Evolutionary conservation across 2,113 vertebrate genomes (phyloP), one percentile per base, ranked within the genome.

Genomic region (Carettochelys insculpta): DNA sequence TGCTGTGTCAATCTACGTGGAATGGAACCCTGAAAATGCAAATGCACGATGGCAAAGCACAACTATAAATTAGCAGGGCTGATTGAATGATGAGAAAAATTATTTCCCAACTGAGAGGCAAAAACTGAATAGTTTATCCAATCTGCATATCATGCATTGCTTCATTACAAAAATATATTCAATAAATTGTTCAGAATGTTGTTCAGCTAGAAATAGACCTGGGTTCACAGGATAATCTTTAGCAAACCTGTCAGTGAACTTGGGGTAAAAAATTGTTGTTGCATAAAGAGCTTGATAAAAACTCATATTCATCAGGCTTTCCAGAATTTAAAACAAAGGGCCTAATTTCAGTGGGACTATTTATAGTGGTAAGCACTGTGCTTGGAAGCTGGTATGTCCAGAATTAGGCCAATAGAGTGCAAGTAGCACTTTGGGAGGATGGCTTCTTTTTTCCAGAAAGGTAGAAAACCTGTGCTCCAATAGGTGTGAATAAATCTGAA

Each of bases 121-220:
- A 65, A 81, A 83, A 17, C 29, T 87, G 11, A 83, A 47, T 38
- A 8, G 79, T 88, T 87, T 90, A 12, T 22, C 79, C 25, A 53
- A 82, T 27, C 3, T 29, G 3, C 81, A 47, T 14, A 34, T 53
- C 86, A 41, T 58, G 77, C 29, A 12, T 75, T 93, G 82, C 83
- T 47, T 38, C 54, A 5, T 0, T 0, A 79, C 12, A 83, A 86
- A 91, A 71, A 85, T 12, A 1, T 20, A 83, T 80, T 45, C 45
- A 86, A 34, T 91, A 91, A 83, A 5, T 29, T 47, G 5, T 83
- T 88, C 89, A 95, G 93, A 91, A 45, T n/a, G 10, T 25, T 31
- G 5, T 84, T 68, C 3, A 22, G 3, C 58, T 86, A 68, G 51
- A 11, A 90, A 80, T 51, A 3, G 52, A 9, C 6, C 4, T 10